Evolutionary conservation across 2,888 invertebrate genomes (phyloP).

Genomic region (Leptinotarsa rubiginosa): DNA sequence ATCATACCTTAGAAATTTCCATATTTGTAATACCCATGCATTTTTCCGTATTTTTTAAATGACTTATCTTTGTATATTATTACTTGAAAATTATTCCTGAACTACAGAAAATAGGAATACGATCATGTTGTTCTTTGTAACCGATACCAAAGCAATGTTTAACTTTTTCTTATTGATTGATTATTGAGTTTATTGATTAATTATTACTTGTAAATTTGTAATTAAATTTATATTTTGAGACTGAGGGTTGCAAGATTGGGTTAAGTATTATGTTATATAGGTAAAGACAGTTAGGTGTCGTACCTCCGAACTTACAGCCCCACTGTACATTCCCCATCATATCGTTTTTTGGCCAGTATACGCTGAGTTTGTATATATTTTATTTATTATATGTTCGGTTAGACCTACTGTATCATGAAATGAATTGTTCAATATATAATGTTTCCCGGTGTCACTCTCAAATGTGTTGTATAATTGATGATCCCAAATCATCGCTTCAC

Average conservation of each 20-base stretch:
- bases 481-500: constrained; percentile 36
- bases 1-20: not conserved
- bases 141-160: constrained; percentile 69
- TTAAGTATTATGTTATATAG: not conserved
- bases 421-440: constrained; percentile 49
- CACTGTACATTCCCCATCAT: constrained; percentile 66
- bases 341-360: constrained; percentile 64
- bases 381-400: constrained; percentile 41
- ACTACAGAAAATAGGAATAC: constrained; percentile 47
- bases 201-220: constrained; percentile 64
- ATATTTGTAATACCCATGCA: constrained; percentile 17
- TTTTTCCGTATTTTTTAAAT: constrained; percentile 27
- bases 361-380: constrained; percentile 58
- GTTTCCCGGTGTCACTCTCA: constrained; percentile 39
- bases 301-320: constrained; percentile 52
- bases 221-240: constrained; percentile 66
- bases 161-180: constrained; percentile 63
- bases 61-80: constrained; percentile 48
- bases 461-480: constrained; percentile 36
- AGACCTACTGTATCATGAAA: constrained; percentile 55
- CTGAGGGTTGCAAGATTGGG: constrained; percentile 57
- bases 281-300: constrained; percentile 1
- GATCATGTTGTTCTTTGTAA: constrained; percentile 65
- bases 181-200: constrained; percentile 62
- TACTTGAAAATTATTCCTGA: constrained; percentile 40